Conservation (phyloP, 1,140 invertebrate species). For the Drosophila virilis region DNA sequence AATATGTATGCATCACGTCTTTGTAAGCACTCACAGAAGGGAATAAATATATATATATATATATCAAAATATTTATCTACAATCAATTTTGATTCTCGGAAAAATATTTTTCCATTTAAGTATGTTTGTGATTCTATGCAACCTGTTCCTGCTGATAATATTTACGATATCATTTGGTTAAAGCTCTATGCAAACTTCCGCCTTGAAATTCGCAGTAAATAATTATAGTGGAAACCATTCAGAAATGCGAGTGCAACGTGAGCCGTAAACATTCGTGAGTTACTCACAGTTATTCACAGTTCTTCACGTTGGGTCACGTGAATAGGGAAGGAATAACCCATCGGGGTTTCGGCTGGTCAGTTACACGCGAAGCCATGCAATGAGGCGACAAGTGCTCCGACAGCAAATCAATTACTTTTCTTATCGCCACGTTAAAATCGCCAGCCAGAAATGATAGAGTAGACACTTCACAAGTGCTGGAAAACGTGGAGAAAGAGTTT, state of each 20-base stretch:
- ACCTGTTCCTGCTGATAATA: constrained; percentile 1
- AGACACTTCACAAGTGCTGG: constrained; percentile 2
- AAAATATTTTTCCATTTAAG: no score
- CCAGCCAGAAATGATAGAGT: constrained; percentile 44
- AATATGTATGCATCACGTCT: no score
- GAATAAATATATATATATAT: no score
- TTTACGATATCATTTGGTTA: not conserved
- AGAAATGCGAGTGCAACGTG: not conserved
- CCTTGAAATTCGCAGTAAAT: not conserved
- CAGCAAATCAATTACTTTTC: constrained; percentile 63
- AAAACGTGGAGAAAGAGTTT: not conserved
- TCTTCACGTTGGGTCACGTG: not conserved
- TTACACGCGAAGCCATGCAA: constrained; percentile 22
- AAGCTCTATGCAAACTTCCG: constrained; percentile 4
- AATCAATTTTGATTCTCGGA: no score
- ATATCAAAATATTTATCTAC: no score
- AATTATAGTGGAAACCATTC: not conserved
- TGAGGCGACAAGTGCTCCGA: constrained; percentile 20
- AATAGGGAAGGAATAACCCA: not conserved
- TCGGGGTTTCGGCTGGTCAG: constrained; percentile 6
- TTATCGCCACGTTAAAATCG: constrained; percentile 43
- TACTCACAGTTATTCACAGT: not conserved
- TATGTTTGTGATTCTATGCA: no score
- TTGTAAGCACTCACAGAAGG: no score
- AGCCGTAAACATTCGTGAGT: not conserved